These are phyloP conservation scores for Drosophila watanabei DNA, from an alignment of 1,140 invertebrate genomes.

Conservation along the genomic window DNA sequence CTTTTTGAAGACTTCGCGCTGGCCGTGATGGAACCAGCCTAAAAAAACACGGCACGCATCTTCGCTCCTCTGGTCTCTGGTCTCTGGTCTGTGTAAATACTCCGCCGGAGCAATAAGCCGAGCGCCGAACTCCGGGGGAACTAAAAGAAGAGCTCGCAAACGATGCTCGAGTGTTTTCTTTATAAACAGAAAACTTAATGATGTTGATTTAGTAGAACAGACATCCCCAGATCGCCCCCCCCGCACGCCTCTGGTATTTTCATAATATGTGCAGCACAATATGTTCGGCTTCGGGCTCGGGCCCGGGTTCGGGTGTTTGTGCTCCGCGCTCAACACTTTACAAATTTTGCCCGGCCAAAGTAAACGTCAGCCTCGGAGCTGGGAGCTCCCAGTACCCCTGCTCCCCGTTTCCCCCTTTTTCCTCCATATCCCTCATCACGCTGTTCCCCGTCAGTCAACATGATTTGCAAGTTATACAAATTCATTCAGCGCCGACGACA, in stretches of 20 bases:
- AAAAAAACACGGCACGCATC: slow-evolving; percentile 72
- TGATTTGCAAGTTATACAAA: slow-evolving; percentile 82
- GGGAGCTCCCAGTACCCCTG: neutral
- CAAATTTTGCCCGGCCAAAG: slow-evolving; percentile 59
- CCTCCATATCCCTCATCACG: slow-evolving; percentile 15
- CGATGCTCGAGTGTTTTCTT: slow-evolving; percentile 79
- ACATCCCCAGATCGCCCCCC: slow-evolving; percentile 34
- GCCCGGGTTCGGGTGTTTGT: slow-evolving; percentile 57
- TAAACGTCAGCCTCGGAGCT: slow-evolving; percentile 35
- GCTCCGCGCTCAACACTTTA: slow-evolving; percentile 63
- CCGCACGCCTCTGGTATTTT: slow-evolving; percentile 47
- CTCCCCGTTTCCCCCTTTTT: neutral
- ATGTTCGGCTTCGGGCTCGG: slow-evolving; percentile 49
- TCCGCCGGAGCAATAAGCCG: slow-evolving; percentile 62
- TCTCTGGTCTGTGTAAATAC: slow-evolving; percentile 73
- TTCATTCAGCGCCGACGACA: slow-evolving; percentile 65
- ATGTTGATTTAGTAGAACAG: slow-evolving; percentile 83
- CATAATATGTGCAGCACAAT: slow-evolving; percentile 73
- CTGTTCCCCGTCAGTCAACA: slow-evolving; percentile 70
- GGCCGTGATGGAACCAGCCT: slow-evolving; percentile 51
- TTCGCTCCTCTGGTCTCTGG: slow-evolving; percentile 66
- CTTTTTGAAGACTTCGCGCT: slow-evolving; percentile 46
- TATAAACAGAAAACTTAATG: slow-evolving; percentile 84
- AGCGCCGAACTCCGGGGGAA: slow-evolving; percentile 35
- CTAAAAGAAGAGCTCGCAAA: slow-evolving; percentile 57